phyloP scores from a whole-genome alignment of 1,140 invertebrate genomes.

The Pseudomyrmex gracilis region DNA sequence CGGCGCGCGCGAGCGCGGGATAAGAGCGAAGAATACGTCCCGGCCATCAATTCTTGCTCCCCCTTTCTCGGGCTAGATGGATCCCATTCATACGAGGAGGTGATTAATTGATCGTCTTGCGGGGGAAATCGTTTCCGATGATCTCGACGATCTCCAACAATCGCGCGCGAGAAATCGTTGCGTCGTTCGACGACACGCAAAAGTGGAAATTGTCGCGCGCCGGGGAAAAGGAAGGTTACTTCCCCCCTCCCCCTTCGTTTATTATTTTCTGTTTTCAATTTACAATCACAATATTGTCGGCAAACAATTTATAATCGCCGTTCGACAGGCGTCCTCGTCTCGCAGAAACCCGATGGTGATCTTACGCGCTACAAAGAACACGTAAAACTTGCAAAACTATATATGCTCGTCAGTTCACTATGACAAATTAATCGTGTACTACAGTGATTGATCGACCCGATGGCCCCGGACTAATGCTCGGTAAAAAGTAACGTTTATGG shows the following conservation, averaged over 20 bases:
- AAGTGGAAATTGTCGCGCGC: neutral
- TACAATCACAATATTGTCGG: slow-evolving; percentile 4
- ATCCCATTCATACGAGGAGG: slow-evolving; percentile 35
- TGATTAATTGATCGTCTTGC: slow-evolving; percentile 62
- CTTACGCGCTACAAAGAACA: neutral
- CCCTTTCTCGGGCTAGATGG: slow-evolving; percentile 49
- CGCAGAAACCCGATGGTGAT: neutral
- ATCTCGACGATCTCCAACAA: slow-evolving; percentile 29
- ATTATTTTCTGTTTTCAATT: neutral
- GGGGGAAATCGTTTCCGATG: slow-evolving; percentile 28
- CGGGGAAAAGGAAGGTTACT: slow-evolving; percentile 5
- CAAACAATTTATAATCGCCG: slow-evolving; percentile 14
- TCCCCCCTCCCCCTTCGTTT: neutral
- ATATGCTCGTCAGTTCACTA: slow-evolving; percentile 41
- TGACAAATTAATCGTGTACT: slow-evolving; percentile 61
- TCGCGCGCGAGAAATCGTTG: neutral
- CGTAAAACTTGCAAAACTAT: slow-evolving; percentile 24
- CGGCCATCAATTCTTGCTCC: slow-evolving; percentile 52
- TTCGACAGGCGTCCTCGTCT: neutral
- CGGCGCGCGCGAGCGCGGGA: neutral
- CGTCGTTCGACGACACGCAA: neutral
- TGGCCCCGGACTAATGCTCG: slow-evolving; percentile 57
- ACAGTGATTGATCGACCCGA: slow-evolving; percentile 56
- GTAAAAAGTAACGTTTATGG: slow-evolving; percentile 61
- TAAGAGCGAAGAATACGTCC: slow-evolving; percentile 54